Evolutionary conservation across 2,888 invertebrate genomes (phyloP), one percentile per base, ranked within the genome.

Genomic region (Habroteleia sp.): DNA sequence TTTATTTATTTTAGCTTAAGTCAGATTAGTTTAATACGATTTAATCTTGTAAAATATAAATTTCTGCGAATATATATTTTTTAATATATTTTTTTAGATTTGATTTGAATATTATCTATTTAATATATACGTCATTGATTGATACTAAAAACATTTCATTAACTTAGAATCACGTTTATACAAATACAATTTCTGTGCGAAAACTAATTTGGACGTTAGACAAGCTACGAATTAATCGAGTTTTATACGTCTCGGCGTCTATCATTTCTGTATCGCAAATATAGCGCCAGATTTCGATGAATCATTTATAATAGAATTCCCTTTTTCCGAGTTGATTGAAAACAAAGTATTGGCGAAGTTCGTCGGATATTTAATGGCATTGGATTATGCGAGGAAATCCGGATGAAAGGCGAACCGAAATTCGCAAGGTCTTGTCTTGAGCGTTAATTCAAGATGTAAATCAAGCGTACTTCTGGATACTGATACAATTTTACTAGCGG

Each of bases 401-500:
- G 20, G 14, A 41, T 54, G 17, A 58, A 39, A 5, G n/a, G 17
- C 25, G 37, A 37, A 60, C 27, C 37, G 13, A 48, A 48, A 42
- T 62, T 48, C 20, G 29, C 42, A 14, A 3, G 10, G 14, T 10
- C 31, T 33, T 52, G 50, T 63, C 62, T 50, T 50, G 29, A 17
- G 42, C 48, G 25, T 52, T 65, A 52, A 42, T 65, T 52, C 20
- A 4, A 35, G 35, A 33, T 41, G 44, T 44, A 50, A 50, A 50
- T 63, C 50, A 63, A 42, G 39, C 20, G 23, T 14, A 10, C 48
- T 54, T 29, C 25, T 27, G 29, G 48, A 48, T 58, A 42, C 68
- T 48, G 48, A 68, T 58, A 58, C 50, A 58, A 68, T 68, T 68
- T 58, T 27, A 27, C 68, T 23, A 50, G 50, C 68, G 27, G 48